Evolutionary conservation across 2,797 vertebrate species (phyloP).

Genomic region (Syngnathus acus): DNA sequence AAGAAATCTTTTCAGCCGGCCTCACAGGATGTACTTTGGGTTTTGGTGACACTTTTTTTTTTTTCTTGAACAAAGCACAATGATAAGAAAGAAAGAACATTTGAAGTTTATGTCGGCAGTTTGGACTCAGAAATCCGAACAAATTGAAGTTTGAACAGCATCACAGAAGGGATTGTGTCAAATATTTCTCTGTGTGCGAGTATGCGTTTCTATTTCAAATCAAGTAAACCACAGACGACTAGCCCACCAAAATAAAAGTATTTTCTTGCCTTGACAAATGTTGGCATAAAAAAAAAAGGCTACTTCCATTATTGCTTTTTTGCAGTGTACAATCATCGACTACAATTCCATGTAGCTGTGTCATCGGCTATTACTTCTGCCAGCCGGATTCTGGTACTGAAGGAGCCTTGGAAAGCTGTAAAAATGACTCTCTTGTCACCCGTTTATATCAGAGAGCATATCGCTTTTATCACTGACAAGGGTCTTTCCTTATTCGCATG

Average conservation of each 20-base stretch:
- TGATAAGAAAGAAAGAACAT: not conserved
- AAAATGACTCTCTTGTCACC: not conserved
- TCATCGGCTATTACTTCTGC: not conserved
- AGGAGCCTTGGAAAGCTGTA: not conserved
- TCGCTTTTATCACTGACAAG: constrained; percentile 2
- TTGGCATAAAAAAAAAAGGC: not conserved
- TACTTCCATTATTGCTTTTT: not conserved
- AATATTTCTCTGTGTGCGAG: not conserved
- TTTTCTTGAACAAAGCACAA: not conserved
- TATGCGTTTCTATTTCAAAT: not conserved
- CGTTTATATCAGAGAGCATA: not conserved
- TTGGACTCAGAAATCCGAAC: not conserved
- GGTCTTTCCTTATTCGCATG: not conserved
- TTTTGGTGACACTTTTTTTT: not conserved
- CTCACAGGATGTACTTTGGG: not conserved
- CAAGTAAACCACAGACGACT: not conserved
- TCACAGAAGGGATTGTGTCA: too few relatives aligned
- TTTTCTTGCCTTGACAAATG: not conserved
- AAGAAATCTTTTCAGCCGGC: not conserved
- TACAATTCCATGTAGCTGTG: not conserved
- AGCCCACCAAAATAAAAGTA: not conserved
- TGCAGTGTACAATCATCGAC: not conserved
- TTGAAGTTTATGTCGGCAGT: not conserved
- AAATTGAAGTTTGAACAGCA: too few relatives aligned
- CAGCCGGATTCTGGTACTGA: not conserved